A percentile compares a stretch with the other conserved stretches of the same genome.
phyloP scores from a whole-genome alignment of 2,797 vertebrate species.

The Cetoscarus ocellatus region DNA sequence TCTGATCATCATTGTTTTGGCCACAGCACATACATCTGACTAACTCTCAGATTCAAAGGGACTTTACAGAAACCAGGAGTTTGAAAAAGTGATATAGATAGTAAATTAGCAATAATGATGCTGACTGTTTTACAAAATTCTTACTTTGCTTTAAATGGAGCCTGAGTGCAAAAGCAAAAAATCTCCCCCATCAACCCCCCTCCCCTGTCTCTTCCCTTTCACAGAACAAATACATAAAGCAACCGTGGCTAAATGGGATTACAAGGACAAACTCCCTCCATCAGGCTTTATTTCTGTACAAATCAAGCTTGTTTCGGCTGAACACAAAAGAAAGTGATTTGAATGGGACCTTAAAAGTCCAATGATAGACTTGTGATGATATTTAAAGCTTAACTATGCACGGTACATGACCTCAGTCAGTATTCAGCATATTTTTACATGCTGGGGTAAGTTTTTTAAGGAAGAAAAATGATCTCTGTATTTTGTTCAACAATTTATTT shows the following conservation, averaged over 20 bases:
- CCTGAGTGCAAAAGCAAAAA: slow-evolving; percentile 1
- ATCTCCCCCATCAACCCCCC: too few species aligned
- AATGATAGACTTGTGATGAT: neutral
- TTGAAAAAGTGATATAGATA: neutral
- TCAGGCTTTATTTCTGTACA: slow-evolving; percentile 15
- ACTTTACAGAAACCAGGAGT: slow-evolving; percentile 1
- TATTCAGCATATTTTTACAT: neutral
- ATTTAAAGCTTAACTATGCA: neutral
- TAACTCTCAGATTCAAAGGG: neutral
- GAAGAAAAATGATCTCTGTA: neutral
- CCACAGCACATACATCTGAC: neutral
- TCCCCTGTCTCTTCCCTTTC: too few species aligned
- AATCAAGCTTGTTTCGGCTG: slow-evolving; percentile 8
- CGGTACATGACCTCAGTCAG: neutral
- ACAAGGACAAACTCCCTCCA: slow-evolving; percentile 12
- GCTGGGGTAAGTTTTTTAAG: too few species aligned
- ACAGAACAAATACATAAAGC: slow-evolving; percentile 4
- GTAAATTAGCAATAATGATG: neutral
- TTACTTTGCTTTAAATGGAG: neutral
- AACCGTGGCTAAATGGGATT: slow-evolving; percentile 4
- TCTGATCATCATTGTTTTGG: neutral
- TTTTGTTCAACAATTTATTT: neutral
- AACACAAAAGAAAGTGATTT: neutral
- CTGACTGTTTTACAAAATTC: neutral
- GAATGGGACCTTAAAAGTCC: slow-evolving; percentile 2